phyloP scores from a whole-genome alignment of 2,113 vertebrate genomes.

The Accipiter cooperii region DNA sequence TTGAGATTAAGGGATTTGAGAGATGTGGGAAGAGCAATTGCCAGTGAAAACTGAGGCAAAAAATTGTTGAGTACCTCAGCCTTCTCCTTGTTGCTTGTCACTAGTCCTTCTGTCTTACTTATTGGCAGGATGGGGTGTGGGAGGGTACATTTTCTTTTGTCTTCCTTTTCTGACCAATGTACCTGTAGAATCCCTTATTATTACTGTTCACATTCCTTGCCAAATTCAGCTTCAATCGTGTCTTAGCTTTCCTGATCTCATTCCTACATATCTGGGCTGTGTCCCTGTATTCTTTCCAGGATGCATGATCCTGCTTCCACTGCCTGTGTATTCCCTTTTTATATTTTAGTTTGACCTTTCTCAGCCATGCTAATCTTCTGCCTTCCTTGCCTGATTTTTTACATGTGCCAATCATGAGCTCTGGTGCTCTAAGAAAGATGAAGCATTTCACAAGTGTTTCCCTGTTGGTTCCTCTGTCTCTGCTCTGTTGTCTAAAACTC shows the following conservation, averaged over 20 bases:
- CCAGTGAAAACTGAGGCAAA: neutral
- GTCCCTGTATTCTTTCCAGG: neutral
- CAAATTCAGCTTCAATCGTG: neutral
- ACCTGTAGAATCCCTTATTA: neutral
- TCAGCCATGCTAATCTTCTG: neutral
- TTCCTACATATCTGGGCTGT: neutral
- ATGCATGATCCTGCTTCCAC: neutral
- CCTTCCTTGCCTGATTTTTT: neutral
- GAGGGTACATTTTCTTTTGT: neutral
- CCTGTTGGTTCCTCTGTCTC: neutral
- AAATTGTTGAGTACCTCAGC: neutral
- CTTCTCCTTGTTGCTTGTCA: neutral
- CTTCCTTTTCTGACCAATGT: neutral
- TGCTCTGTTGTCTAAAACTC: neutral
- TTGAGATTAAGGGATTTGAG: neutral
- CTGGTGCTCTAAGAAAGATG: neutral
- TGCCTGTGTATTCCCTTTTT: neutral
- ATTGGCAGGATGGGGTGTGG: no score
- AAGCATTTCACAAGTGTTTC: neutral
- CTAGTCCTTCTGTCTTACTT: neutral
- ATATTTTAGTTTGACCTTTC: neutral
- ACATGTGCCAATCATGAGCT: neutral
- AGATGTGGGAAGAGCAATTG: neutral
- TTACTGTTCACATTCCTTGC: neutral
- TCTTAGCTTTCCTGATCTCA: neutral